These are phyloP conservation scores for Pogonus chalceus DNA, from an alignment of 1,140 invertebrate genomes.

Conservation along the genomic window DNA sequence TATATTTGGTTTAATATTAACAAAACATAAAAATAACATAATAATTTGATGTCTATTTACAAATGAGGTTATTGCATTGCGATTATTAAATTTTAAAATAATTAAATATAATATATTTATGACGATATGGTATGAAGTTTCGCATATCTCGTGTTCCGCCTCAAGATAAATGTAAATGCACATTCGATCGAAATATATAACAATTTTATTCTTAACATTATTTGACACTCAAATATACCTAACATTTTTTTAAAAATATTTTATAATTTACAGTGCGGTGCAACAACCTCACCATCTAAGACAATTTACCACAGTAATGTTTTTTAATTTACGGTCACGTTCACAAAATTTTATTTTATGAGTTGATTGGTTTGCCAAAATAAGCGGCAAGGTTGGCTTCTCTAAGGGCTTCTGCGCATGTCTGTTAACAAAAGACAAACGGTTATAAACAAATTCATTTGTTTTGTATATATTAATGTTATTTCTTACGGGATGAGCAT, in stretches of 20 bases:
- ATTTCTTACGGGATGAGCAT: conserved; percentile 91
- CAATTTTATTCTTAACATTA: no score
- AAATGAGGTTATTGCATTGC: conserved; percentile 4
- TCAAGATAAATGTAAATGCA: no score
- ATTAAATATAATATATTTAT: neutral
- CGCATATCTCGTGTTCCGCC: neutral
- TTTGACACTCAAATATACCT: no score
- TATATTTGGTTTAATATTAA: conserved; percentile 1
- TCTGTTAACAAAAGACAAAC: conserved; percentile 70
- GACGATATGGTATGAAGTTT: neutral
- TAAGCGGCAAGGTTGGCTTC: conserved; percentile 95
- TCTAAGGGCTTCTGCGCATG: conserved; percentile 92
- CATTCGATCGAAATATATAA: no score
- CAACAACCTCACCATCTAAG: conserved; percentile 4
- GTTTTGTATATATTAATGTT: neutral
- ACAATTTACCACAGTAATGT: neutral
- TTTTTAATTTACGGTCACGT: conserved; percentile 6
- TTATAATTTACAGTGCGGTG: no score
- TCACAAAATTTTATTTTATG: conserved; percentile 43
- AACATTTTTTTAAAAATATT: neutral
- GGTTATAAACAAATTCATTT: no score
- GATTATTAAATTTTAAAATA: neutral
- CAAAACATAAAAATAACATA: conserved; percentile 3
- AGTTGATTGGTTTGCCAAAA: conserved; percentile 97
- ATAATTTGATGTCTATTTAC: conserved; percentile 1